Base-by-base conservation (phyloP, 2,888 invertebrate genomes). In the Ormyrus thymus region DNA sequence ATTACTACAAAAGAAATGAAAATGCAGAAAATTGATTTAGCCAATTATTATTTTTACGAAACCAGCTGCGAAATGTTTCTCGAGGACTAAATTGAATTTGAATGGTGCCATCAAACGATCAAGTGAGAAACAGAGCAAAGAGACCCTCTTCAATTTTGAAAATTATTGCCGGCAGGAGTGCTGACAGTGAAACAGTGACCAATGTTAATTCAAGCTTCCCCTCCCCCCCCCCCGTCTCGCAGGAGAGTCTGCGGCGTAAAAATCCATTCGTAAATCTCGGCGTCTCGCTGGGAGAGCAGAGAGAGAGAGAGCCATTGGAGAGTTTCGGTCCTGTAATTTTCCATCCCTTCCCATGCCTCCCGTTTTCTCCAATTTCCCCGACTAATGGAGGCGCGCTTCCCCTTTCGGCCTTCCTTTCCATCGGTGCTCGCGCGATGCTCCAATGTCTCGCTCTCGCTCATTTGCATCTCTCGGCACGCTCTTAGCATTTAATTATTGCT, bases 201-300 rank as follows among this genome's bases (percentile, higher is more conserved):
- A 75, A 68, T 7, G 59, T 62, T 72, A 61, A 72, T 69, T 76
- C 46, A 46, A 53, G 58, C 6, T 11, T 7, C 7, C 29, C 45
- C 13, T 13, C 48, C 0, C 8, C n/a, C 50, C 10, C 29, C 6
- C 0, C 9, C n/a, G 48, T 15, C 11, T 11, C 7, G 10, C 13
- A 29, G 29, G 29, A 3, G 29, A 29, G 70, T n/a, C 51, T 46
- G 58, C 55, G 13, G 46, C 43, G 62, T 58, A 76, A 64, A 58
- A 76, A 76, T 70, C 51, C 15, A 65, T 50, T 69, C 51, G 10
- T 65, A 15, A 70, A 71, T 45, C 46, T 13, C 53, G 13, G 7
- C 8, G n/a, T 29, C 46, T 45, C 29, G 7, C 11, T 6, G 7
- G 62, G 13, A 13, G n/a, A 2, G 1, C 9, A 13, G n/a, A n/a